A percentile compares a stretch with the other conserved stretches of the same genome.
Evolutionary conservation across 1,140 invertebrate species (phyloP).

Genomic region (Drosophila nikananu): DNA sequence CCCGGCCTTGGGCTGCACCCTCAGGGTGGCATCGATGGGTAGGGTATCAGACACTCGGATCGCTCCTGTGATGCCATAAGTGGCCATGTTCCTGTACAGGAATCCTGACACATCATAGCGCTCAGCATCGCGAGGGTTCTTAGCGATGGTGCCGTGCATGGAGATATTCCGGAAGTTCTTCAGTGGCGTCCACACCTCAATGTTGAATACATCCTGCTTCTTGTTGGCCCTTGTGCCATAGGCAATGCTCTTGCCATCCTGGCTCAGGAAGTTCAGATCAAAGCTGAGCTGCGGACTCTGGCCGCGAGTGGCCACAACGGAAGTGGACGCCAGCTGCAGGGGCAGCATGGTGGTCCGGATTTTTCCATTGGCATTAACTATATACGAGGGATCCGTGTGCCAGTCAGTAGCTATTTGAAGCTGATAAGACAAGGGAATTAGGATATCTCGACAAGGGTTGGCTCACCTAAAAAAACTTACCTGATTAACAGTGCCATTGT

Average conservation of each 20-base stretch:
- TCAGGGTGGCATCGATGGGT: constrained; percentile 59
- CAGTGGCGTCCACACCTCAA: constrained; percentile 79
- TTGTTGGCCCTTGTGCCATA: constrained; percentile 70
- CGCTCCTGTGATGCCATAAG: constrained; percentile 66
- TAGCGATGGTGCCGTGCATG: constrained; percentile 67
- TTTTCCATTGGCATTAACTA: constrained; percentile 65
- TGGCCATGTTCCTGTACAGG: constrained; percentile 74
- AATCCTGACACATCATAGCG: constrained; percentile 67
- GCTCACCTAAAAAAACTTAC: constrained; percentile 10
- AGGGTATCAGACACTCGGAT: constrained; percentile 53
- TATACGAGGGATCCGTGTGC: constrained; percentile 58
- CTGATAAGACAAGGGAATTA: constrained; percentile 17
- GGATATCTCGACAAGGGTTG: accelerated
- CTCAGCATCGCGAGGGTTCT: constrained; percentile 31
- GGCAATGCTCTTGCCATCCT: constrained; percentile 53
- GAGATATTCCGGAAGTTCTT: constrained; percentile 77
- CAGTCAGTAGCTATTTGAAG: constrained; percentile 66
- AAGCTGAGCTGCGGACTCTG: constrained; percentile 65
- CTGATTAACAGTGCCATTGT: constrained; percentile 70
- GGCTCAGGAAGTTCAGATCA: constrained; percentile 64
- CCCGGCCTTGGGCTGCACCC: constrained; percentile 66
- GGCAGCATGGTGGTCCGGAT: constrained; percentile 75
- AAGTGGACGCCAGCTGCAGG: constrained; percentile 59
- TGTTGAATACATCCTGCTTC: constrained; percentile 71
- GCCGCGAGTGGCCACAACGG: constrained; percentile 51